Percentiles rank a stretch among this genome's conserved stretches.
Conservation (phyloP, 2,888 invertebrate genomes). For the Mellilla xanthometata region DNA sequence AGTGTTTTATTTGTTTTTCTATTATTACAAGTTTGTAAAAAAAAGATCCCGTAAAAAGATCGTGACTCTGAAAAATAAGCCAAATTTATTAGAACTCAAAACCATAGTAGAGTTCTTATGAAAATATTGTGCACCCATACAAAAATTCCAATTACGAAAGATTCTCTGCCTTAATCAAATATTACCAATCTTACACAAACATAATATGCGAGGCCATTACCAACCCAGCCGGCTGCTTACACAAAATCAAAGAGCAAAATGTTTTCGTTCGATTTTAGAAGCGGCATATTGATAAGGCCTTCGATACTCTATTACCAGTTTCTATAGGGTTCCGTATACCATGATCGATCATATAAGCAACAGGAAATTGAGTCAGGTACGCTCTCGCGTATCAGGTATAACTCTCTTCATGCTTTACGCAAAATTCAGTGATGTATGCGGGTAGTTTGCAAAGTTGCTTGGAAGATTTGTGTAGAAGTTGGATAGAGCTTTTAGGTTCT, state of each 20-base stretch:
- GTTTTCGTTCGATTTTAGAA: slow-evolving; percentile 17
- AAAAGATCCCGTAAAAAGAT: too few relatives aligned
- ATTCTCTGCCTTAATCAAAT: slow-evolving; percentile 10
- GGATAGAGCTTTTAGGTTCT: slow-evolving; percentile 5
- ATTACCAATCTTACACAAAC: slow-evolving; percentile 14
- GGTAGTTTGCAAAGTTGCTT: slow-evolving; percentile 14
- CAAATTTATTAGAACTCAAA: too few relatives aligned
- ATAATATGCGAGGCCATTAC: slow-evolving; percentile 5
- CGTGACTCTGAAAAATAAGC: too few relatives aligned
- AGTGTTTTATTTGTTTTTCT: too few relatives aligned
- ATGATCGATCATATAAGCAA: slow-evolving; percentile 53
- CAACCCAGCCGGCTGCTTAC: slow-evolving; percentile 12
- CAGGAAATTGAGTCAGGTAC: slow-evolving; percentile 52
- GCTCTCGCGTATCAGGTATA: slow-evolving; percentile 34
- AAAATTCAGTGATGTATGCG: slow-evolving; percentile 22
- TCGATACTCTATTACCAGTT: slow-evolving; percentile 11
- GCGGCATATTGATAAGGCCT: slow-evolving; percentile 19
- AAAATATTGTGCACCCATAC: not conserved
- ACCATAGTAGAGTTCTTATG: too few relatives aligned
- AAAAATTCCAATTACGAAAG: slow-evolving; percentile 2
- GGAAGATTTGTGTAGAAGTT: slow-evolving; percentile 6
- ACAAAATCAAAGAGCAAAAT: slow-evolving; percentile 22
- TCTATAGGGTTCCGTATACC: slow-evolving; percentile 21
- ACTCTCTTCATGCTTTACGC: slow-evolving; percentile 19
- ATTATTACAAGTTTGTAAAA: too few relatives aligned